phyloP scores from a whole-genome alignment of 2,797 vertebrate species.

The Emys orbicularis region DNA sequence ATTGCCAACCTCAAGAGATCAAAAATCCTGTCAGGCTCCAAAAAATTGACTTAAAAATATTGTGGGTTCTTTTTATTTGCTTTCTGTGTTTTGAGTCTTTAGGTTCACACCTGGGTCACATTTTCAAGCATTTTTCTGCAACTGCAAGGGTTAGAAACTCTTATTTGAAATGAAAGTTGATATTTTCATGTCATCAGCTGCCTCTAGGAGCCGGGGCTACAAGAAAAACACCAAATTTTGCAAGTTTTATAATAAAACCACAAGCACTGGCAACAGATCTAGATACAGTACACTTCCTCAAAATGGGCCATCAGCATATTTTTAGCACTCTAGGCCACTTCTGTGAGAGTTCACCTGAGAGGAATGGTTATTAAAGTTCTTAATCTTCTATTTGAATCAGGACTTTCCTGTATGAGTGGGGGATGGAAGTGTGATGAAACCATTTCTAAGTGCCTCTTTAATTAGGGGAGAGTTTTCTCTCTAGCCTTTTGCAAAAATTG shows the following conservation, averaged over 20 bases:
- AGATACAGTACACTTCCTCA: not conserved
- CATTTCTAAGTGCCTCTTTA: not conserved
- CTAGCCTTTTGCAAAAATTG: not conserved
- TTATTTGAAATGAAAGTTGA: not conserved
- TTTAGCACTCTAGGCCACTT: not conserved
- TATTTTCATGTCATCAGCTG: not conserved
- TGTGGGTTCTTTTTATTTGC: not conserved
- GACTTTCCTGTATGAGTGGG: not conserved
- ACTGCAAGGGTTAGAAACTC: not conserved
- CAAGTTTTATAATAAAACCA: not conserved
- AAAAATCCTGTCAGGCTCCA: not conserved
- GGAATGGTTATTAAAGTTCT: not conserved
- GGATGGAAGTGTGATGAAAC: not conserved
- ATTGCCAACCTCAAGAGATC: not conserved
- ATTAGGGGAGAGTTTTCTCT: not conserved
- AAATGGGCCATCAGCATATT: fast-evolving
- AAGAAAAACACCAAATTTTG: not conserved
- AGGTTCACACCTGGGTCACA: not conserved
- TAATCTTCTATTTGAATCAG: not conserved
- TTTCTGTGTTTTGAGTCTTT: not conserved
- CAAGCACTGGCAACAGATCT: not conserved
- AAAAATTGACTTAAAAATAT: not conserved
- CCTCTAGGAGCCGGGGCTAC: not conserved
- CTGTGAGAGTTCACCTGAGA: not conserved
- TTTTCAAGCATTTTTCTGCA: not conserved